Evolutionary conservation across 2,797 vertebrate genomes (phyloP), one percentile per base, ranked within the genome.

Genomic region (Australoheros facetus): DNA sequence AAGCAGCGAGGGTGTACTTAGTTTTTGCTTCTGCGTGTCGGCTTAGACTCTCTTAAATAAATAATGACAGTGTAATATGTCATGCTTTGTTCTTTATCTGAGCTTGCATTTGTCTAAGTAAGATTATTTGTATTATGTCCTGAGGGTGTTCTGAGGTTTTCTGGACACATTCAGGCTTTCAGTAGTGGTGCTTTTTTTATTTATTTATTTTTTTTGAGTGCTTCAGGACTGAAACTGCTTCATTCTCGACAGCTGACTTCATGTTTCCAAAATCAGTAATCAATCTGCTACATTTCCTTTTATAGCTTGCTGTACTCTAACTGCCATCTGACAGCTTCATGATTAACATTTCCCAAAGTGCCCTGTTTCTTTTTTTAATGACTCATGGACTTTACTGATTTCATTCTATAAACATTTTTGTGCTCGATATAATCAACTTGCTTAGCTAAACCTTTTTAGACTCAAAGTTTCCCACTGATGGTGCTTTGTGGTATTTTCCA

Each of bases 241-340:
- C 70, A 75, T 84, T 83, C 77, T 69, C 37, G 23, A 72, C 74
- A 83, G 66, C 42, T 85, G 88, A 91, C 87, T 71, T 87, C 81
- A 90, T 82, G 80, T 81, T 81, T 78, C 5, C 4, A 73, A 26
- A 81, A 83, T 66, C 42, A 48, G 62, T 16, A 51, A 80, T 14
- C 54, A 42, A 56, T 51, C 58, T 59, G 81, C 56, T 72, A 1
- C 72, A 14, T 81, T 32, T 80, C 92, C 92, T 88, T 91, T 89
- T 91, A 87, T 85, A 87, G 90, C 42, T 53, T 1, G 21, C 66
- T 39, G 60, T 8, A 7, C 56, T 45, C 79, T 51, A 26, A 60
- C 54, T 0, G 39, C 70, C 0, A 4, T 32, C 21, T 55, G 75
- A 37, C 28, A n/a, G 42, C 32, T 5, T 23, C 37, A 1, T 12